Evolutionary conservation across 2,888 invertebrate genomes (phyloP).

Genomic region (Polydesmus complanatus): DNA sequence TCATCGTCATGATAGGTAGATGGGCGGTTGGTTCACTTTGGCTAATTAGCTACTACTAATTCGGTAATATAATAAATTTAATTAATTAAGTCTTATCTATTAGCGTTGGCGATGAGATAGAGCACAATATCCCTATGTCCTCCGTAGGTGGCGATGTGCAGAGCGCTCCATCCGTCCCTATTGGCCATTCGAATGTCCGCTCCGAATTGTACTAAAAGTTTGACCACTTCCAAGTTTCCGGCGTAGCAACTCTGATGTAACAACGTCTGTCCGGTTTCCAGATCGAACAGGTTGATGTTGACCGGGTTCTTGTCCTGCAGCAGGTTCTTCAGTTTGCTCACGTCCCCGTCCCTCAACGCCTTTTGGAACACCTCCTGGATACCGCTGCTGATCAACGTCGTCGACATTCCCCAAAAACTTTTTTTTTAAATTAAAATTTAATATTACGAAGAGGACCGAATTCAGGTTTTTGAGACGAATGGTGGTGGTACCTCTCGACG

Average conservation of each 20-base stretch:
- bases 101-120: slow-evolving; percentile 23
- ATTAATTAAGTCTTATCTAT: too few species aligned
- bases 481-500: too few species aligned
- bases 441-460: too few species aligned
- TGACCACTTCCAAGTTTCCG: slow-evolving; percentile 34
- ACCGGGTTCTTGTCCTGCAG: slow-evolving; percentile 26
- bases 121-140: slow-evolving; percentile 32
- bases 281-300: slow-evolving; percentile 32
- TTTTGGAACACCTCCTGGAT: slow-evolving; percentile 29
- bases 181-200: slow-evolving; percentile 33
- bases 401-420: background rate
- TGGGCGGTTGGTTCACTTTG: too few species aligned
- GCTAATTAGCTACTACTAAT: too few species aligned
- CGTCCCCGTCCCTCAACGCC: slow-evolving; percentile 31
- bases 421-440: too few species aligned
- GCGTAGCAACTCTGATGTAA: slow-evolving; percentile 32
- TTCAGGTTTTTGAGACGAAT: too few species aligned
- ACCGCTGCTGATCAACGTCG: background rate
- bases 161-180: slow-evolving; percentile 33
- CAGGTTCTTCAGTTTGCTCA: slow-evolving; percentile 27
- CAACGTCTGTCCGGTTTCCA: slow-evolving; percentile 33
- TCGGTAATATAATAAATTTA: too few species aligned
- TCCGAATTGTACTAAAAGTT: slow-evolving; percentile 33
- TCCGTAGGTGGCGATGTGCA: slow-evolving; percentile 31
- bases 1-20: too few species aligned